Evolutionary conservation across 2,113 vertebrate species (phyloP), one percentile per base, ranked within the genome.

Genomic region (Thamnaconus septentrionalis): DNA sequence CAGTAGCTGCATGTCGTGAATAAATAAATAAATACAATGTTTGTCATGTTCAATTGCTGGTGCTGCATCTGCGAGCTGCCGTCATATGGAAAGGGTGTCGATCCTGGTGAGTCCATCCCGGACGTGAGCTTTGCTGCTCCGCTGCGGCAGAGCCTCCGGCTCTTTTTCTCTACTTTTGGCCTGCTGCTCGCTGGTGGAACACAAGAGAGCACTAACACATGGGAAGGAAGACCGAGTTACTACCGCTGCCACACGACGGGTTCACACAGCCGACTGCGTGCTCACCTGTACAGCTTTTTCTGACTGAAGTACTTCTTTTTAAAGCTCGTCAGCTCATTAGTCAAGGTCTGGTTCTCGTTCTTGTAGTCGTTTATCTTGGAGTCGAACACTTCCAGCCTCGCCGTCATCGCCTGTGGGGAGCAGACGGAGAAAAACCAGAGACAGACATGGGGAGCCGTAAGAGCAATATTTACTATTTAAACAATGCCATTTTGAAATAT

Each of bases 291-390:
- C n/a, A 82, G 66, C 57, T 78, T 87, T 52, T 86, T 88, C 79
- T 86, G 67, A 45, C 59, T 66, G 8, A 87, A 53, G 73, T 90
- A 88, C 18, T 88, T 88, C 79, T 83, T 90, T 53, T 82, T 90
- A 1, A 81, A 41, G 53, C 79, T 75, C n/a, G 78, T 69, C 0
- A 90, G 71, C 66, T 88, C 87, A 1, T 55, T 56, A 47, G 63
- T 42, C 68, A 89, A 63, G 7, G 71, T 59, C 52, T 89, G 66
- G 44, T 85, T 88, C 50, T 90, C 87, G 42, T 55, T 71, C 71
- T 81, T 84, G 58, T 79, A 87, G 51, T 87, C 84, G 3, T 79
- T 81, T 57, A 83, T 74, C 71, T 71, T 83, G 0, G 78, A 84
- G 44, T 89, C 81, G 0, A 85, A 63, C 65, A 83, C 69, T 12